A percentile compares a stretch with the other conserved stretches of the same genome.
Evolutionary conservation across 2,113 vertebrate species (phyloP).

Genomic region (Poecile atricapillus): DNA sequence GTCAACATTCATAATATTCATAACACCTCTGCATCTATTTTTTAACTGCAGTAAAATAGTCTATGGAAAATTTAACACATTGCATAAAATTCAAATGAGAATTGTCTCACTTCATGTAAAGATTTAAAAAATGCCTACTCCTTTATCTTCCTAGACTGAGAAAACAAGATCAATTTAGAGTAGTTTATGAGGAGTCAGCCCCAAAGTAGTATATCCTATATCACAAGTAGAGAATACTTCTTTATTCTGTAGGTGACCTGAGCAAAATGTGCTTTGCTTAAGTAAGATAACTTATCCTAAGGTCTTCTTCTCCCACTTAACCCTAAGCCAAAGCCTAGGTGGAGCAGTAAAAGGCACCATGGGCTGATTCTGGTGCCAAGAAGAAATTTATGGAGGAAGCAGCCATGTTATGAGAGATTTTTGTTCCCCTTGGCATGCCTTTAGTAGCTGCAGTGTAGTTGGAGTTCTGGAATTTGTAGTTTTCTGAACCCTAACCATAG

Average conservation of each 20-base stretch:
- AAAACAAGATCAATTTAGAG: background rate
- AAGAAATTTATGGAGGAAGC: no score
- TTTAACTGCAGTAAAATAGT: background rate
- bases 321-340: no score
- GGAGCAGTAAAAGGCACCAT: no score
- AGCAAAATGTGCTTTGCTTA: background rate
- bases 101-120: background rate
- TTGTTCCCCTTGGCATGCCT: no score
- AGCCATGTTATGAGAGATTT: no score
- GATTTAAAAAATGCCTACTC: background rate
- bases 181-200: background rate
- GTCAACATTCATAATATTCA: background rate
- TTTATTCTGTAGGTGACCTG: background rate
- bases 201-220: background rate
- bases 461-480: no score
- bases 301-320: background rate
- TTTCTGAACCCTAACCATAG: no score
- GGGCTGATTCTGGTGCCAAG: no score
- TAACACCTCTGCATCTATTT: background rate
- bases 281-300: background rate
- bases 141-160: background rate
- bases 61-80: background rate
- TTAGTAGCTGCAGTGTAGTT: no score
- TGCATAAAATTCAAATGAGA: background rate
- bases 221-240: background rate